Evolutionary conservation across 2,113 vertebrate genomes (phyloP), one percentile per base, ranked within the genome.

Genomic region (Ahaetulla prasina): DNA sequence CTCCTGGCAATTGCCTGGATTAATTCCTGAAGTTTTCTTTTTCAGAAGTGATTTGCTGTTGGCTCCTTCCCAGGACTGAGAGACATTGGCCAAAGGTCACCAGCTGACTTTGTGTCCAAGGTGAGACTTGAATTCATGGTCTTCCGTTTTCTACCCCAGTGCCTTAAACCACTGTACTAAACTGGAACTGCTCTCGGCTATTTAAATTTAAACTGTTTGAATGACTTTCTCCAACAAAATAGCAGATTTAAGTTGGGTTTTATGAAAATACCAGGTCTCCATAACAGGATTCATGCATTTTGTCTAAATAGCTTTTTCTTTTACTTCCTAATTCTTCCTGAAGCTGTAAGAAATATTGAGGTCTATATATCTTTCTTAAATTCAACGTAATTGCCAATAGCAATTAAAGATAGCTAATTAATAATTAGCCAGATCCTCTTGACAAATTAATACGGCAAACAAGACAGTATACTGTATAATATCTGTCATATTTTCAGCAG

Each of bases 341-440:
- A 92, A 87, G 87, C 14, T 95, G 95, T 92, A 93, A 94, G 54
- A 95, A 52, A 92, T 8, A 93, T 89, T 45, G 53, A 89, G 90
- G 53, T 95, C 96, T 96, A 93, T 91, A 91, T 60, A 93, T 87
- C 93, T 60, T 93, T 94, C 94, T 91, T 89, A 93, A 94, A 93
- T 39, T 96, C 95, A 94, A 95, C 86, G 96, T 94, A 92, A 94
- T 43, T 96, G 95, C 96, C 97, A 96, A 96, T 96, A 95, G 47
- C 96, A 96, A 97, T 96, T 94, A 92, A 95, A 97, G 27, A 89
- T 95, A 90, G 94, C 91, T 95, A 96, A 97, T 97, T 96, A 97
- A 96, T 95, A 97, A 94, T 95, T 94, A 96, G 96, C 95, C 96
- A 97, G 96, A 97, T 97, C 97, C 96, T 94, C 90, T 96, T 94